Percentiles rank a stretch among this genome's conserved stretches.
Evolutionary conservation across 2,888 invertebrate genomes (phyloP).

Genomic region (Epinotia ramella): DNA sequence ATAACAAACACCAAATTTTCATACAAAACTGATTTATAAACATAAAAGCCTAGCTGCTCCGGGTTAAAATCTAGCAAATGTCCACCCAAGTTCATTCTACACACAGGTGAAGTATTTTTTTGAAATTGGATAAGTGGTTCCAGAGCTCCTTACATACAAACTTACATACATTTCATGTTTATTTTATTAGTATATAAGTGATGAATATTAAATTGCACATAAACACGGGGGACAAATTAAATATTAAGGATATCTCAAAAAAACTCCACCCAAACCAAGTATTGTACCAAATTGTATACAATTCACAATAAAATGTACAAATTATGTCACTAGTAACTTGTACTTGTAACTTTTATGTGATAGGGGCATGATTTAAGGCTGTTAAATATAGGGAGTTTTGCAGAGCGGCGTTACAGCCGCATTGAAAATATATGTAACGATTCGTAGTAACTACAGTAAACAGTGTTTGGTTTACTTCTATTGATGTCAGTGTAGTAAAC

Average conservation of each 20-base stretch:
- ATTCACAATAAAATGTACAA: no score
- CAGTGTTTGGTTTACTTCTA: conserved; percentile 62
- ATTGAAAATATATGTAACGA: not conserved
- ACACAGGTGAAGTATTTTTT: no score
- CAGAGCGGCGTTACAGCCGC: not conserved
- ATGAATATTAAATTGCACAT: no score
- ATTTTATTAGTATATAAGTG: no score
- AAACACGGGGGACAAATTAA: not conserved
- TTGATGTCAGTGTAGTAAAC: conserved; percentile 65
- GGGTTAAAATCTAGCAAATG: not conserved
- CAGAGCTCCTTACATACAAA: no score
- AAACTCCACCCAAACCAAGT: not conserved
- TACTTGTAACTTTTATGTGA: no score
- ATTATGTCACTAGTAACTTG: no score
- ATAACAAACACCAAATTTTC: not conserved
- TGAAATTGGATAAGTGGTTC: no score
- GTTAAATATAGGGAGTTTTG: not conserved
- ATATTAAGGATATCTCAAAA: not conserved
- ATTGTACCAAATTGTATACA: not conserved
- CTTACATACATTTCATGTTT: no score
- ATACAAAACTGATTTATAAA: not conserved
- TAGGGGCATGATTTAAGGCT: no score
- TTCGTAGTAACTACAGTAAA: not conserved
- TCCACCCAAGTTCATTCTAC: no score
- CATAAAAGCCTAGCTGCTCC: not conserved